Evolutionary conservation across 2,113 vertebrate species (phyloP).

Genomic region (Hassar affinis): DNA sequence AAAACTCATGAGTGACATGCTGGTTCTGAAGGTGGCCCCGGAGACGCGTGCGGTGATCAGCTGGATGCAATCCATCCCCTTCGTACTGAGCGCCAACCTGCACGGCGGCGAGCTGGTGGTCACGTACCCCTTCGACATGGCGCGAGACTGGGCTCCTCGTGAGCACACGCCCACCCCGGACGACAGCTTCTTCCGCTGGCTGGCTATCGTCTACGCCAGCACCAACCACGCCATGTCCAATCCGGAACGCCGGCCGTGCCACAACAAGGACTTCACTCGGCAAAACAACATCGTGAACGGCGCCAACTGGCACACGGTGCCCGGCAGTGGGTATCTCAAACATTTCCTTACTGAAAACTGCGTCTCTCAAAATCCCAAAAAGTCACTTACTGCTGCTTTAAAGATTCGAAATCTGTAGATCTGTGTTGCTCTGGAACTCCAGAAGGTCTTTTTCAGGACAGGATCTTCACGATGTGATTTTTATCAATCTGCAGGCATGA

Average conservation of each 20-base stretch:
- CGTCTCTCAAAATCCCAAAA: neutral
- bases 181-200: conserved; percentile 91
- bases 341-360: neutral
- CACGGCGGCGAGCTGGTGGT: conserved; percentile 90
- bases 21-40: conserved; percentile 76
- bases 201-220: conserved; percentile 86
- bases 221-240: conserved; percentile 89
- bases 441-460: too few species aligned
- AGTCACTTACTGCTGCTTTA: neutral
- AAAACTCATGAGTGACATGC: neutral
- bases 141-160: conserved; percentile 69
- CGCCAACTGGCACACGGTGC: conserved; percentile 83
- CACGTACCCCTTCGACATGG: conserved; percentile 79
- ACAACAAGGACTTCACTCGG: conserved; percentile 78
- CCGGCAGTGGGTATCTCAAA: conserved; percentile 63
- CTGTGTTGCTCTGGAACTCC: too few species aligned
- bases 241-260: conserved; percentile 82
- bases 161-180: conserved; percentile 77
- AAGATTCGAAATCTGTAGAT: neutral
- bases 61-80: conserved; percentile 92
- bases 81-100: conserved; percentile 88
- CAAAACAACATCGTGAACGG: conserved; percentile 90
- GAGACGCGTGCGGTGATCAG: conserved; percentile 84
- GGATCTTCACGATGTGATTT: neutral
- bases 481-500: conserved; percentile 74